phyloP scores from a whole-genome alignment of 2,113 vertebrate genomes.

The Dasypus novemcinctus region DNA sequence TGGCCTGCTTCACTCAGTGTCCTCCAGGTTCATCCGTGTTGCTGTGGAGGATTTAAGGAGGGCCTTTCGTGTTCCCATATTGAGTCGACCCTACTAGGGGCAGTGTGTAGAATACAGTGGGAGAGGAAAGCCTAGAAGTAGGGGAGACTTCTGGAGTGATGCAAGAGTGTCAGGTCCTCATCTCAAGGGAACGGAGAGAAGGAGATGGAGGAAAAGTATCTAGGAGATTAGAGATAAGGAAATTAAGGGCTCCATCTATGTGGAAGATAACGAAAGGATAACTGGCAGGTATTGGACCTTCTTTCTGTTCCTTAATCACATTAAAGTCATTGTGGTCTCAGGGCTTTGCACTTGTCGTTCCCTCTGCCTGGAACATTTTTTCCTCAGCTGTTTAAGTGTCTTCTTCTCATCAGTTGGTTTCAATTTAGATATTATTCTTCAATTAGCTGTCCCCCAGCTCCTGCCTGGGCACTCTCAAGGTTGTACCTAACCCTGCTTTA shows the following conservation, averaged over 20 bases:
- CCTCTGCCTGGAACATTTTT: not conserved
- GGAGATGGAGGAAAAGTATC: not conserved
- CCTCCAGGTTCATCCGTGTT: no score
- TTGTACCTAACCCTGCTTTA: not conserved
- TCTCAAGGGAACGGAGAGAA: not conserved
- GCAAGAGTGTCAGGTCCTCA: not conserved
- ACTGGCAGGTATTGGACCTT: not conserved
- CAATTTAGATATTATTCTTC: not conserved
- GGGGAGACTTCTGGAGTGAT: no score
- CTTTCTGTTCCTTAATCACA: not conserved
- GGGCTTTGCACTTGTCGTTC: not conserved
- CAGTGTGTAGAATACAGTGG: not conserved
- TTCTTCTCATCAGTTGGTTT: not conserved
- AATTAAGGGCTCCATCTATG: not conserved
- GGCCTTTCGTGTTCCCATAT: accelerated
- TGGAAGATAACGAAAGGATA: not conserved
- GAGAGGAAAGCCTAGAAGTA: not conserved
- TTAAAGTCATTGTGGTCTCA: not conserved
- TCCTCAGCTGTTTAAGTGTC: not conserved
- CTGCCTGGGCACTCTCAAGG: not conserved
- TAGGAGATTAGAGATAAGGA: not conserved
- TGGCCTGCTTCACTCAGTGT: no score
- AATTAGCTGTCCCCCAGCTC: not conserved
- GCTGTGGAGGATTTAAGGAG: not conserved
- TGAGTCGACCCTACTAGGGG: not conserved